Evolutionary conservation across 2,888 invertebrate genomes (phyloP).

Genomic region (Cerceris ruficornis): DNA sequence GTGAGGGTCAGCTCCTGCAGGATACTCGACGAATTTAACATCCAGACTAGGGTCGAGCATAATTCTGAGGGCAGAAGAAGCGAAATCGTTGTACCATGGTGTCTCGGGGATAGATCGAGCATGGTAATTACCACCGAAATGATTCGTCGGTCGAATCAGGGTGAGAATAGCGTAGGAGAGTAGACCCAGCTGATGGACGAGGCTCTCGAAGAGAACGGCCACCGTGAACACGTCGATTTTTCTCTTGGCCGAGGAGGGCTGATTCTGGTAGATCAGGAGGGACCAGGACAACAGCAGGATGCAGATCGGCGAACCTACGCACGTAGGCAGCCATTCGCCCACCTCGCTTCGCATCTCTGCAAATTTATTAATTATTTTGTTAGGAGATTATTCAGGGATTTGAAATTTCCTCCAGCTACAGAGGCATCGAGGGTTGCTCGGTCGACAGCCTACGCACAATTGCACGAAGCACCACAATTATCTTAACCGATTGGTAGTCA

Average conservation of each 20-base stretch:
- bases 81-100: too few relatives aligned
- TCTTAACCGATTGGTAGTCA: too few relatives aligned
- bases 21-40: constrained; percentile 81
- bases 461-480: too few relatives aligned
- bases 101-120: neutral
- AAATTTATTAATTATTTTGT: constrained; percentile 33
- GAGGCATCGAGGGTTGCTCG: too few relatives aligned
- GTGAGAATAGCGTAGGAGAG: constrained; percentile 79
- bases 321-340: constrained; percentile 81
- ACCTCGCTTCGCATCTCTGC: constrained; percentile 80
- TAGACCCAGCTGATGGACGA: constrained; percentile 80
- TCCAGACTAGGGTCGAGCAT: constrained; percentile 82
- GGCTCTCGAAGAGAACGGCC: constrained; percentile 80
- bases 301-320: constrained; percentile 81
- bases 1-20: constrained; percentile 82
- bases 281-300: constrained; percentile 81
- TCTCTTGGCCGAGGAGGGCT: constrained; percentile 79
- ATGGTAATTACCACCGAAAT: constrained; percentile 74
- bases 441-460: too few relatives aligned
- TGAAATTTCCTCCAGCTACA: too few relatives aligned
- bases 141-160: constrained; percentile 79
- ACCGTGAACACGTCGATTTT: constrained; percentile 82
- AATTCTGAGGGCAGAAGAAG: constrained; percentile 67
- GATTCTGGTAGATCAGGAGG: constrained; percentile 82
- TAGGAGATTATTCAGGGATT: neutral